Base-by-base conservation (phyloP, 2,113 vertebrate species). In the Paramisgurnus dabryanus region DNA sequence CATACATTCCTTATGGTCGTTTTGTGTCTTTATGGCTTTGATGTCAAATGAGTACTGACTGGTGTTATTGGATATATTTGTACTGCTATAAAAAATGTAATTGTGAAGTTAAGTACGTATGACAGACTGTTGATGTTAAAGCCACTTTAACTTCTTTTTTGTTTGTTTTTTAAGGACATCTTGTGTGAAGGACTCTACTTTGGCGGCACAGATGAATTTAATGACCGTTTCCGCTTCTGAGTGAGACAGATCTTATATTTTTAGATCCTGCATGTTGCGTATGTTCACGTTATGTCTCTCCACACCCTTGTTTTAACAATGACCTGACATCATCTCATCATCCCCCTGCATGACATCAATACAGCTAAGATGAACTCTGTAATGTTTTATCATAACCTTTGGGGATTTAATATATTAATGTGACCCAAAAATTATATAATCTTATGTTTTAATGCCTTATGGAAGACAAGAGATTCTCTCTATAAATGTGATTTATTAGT, bases 161-260 rank as follows among this genome's bases (percentile, higher is more conserved):
- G 8, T 83, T 69, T 64, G 79, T 66, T 82, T 77, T 86, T 80
- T 0, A 78, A 94, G 93, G 93, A 92, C 50, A 89, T 87, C 87
- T 85, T 94, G 87, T 92, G 90, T 60, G 92, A 93, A 89, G 92
- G 91, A 89, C 87, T 87, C 87, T 89, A 89, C 90, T 89, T 79
- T 89, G 93, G 92, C 86, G 87, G 84, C 88, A 45, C 89, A n/a
- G 91, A 92, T 85, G 91, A 93, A 85, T 68, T 79, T 83, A 84
- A 77, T 89, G 89, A 86, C 87, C 86, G 86, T 89, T 89, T 92
- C 89, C 86, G 88, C 85, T 92, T 92, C 88, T 93, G 90, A 94
- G 57, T 92, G 83, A 64, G 9, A 58, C 3, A 2, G 13, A 6
- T 12, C 47, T 22, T 53, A 11, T 11, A 12, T 40, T 34, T 34